Conservation (phyloP, 2,888 invertebrate species). For the Abscondita cerata region DNA sequence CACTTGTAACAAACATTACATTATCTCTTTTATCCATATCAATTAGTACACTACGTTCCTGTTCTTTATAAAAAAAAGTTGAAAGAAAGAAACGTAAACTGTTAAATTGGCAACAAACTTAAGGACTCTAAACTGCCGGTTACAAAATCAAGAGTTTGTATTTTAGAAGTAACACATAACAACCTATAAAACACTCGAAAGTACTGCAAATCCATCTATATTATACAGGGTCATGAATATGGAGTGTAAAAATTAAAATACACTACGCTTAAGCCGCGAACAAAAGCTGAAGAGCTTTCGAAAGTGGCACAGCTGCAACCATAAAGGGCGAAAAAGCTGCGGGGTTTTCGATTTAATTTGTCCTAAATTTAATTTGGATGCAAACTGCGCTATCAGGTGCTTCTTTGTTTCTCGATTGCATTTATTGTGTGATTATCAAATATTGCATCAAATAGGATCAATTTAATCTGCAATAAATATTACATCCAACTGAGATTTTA, state of each 20-base stretch:
- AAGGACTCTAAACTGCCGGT: not conserved
- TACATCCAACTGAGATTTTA: too few relatives aligned
- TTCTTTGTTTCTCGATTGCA: conserved; percentile 35
- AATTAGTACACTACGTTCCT: too few relatives aligned
- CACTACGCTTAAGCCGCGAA: conserved; percentile 48
- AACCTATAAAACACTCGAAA: conserved; percentile 25
- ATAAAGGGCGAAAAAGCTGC: conserved; percentile 37
- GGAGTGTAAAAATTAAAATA: conserved; percentile 59
- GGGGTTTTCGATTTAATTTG: conserved; percentile 46
- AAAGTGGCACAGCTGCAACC: conserved; percentile 51
- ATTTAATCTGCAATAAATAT: not conserved
- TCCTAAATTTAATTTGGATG: conserved; percentile 44
- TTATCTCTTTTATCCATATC: not conserved
- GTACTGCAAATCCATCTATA: conserved; percentile 54
- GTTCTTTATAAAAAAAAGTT: too few relatives aligned
- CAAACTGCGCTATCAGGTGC: conserved; percentile 43
- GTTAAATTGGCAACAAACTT: not conserved
- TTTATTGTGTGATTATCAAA: conserved; percentile 13
- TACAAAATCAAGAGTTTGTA: conserved; percentile 9
- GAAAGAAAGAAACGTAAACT: not conserved
- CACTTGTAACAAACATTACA: conserved; percentile 14
- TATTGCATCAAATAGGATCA: conserved; percentile 7
- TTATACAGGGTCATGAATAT: conserved; percentile 58
- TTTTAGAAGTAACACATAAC: conserved; percentile 9
- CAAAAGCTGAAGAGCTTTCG: conserved; percentile 50